These are phyloP conservation scores for Microplitis deprimator DNA, from an alignment of 2,888 invertebrate species.

Conservation along the genomic window DNA sequence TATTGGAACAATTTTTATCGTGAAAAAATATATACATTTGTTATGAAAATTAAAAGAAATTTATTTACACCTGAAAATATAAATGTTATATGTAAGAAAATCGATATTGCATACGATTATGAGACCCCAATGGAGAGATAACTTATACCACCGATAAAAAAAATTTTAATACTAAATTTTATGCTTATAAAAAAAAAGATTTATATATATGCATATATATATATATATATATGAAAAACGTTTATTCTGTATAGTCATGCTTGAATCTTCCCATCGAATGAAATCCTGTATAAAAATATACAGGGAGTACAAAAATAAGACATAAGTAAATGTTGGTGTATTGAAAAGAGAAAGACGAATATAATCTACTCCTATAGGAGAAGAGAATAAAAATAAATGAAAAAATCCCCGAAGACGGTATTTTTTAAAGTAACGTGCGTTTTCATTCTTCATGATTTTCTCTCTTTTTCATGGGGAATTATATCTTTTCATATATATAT, in stretches of 20 bases:
- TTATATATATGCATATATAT: neutral
- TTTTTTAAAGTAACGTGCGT: slow-evolving; percentile 52
- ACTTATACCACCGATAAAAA: slow-evolving; percentile 17
- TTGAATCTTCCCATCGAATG: slow-evolving; percentile 25
- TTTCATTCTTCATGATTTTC: slow-evolving; percentile 50
- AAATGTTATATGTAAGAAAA: slow-evolving; percentile 53
- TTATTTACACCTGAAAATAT: neutral
- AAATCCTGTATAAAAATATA: slow-evolving; percentile 43
- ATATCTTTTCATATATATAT: slow-evolving; percentile 12
- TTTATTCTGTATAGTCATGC: slow-evolving; percentile 18
- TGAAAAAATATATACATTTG: neutral
- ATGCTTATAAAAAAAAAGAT: slow-evolving; percentile 19
- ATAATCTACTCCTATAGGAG: too few relatives aligned
- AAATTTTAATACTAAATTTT: neutral
- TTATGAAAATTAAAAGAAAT: neutral
- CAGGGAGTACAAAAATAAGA: slow-evolving; percentile 47
- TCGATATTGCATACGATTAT: slow-evolving; percentile 37
- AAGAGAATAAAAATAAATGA: slow-evolving; percentile 52
- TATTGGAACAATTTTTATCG: too few relatives aligned
- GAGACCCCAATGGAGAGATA: neutral
- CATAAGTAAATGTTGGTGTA: slow-evolving; percentile 53
- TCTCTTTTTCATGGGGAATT: slow-evolving; percentile 42
- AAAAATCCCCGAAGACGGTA: slow-evolving; percentile 52
- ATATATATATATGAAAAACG: slow-evolving; percentile 6
- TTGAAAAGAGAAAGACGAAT: slow-evolving; percentile 28